Evolutionary conservation across 2,113 vertebrate genomes (phyloP).

Genomic region (Chiloscyllium plagiosum): DNA sequence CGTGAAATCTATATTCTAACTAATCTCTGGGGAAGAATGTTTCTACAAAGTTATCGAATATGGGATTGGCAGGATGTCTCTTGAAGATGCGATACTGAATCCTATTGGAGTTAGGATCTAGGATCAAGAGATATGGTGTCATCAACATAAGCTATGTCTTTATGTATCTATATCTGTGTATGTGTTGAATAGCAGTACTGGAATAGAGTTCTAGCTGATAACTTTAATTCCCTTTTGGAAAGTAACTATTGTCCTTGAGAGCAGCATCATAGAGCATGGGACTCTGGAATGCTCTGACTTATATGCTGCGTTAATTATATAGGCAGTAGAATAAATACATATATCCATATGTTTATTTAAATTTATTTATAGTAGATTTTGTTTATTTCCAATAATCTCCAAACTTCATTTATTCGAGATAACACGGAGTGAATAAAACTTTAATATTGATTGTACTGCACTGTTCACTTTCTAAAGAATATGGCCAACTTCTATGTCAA

Average conservation of each 20-base stretch:
- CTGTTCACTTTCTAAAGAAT: neutral
- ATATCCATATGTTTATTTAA: no score
- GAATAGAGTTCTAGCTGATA: neutral
- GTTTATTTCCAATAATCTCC: neutral
- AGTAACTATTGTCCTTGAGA: neutral
- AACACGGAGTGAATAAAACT: neutral
- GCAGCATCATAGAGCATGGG: neutral
- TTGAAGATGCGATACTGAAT: neutral
- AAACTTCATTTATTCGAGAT: neutral
- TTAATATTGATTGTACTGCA: neutral
- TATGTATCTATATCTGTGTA: neutral
- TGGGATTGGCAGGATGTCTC: neutral
- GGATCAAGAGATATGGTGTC: neutral
- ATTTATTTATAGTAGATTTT: neutral
- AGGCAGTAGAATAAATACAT: neutral
- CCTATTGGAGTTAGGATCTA: neutral
- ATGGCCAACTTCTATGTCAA: neutral
- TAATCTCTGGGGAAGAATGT: neutral
- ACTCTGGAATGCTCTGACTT: neutral
- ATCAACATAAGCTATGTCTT: neutral
- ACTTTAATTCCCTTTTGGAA: neutral
- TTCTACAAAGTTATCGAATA: neutral
- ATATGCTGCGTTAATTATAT: neutral
- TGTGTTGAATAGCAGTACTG: neutral
- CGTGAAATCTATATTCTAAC: neutral